phyloP scores from a whole-genome alignment of 53 echinoderm and acorn worm genomes.

The Echinometra lucunter region DNA sequence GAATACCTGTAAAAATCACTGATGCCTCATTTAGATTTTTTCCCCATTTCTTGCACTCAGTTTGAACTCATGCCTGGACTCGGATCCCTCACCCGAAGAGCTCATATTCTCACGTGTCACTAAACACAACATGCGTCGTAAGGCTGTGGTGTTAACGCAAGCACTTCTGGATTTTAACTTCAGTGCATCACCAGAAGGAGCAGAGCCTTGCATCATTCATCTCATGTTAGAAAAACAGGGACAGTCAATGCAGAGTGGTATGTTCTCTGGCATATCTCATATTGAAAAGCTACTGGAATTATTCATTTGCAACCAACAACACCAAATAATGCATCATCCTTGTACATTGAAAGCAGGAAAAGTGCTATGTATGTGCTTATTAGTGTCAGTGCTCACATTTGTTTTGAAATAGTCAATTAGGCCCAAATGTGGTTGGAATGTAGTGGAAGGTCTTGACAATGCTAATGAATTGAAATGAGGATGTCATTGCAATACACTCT shows the following conservation, averaged over 20 bases:
- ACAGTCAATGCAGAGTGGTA: constrained; percentile 93
- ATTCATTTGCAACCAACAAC: not conserved
- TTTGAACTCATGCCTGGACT: constrained; percentile 84
- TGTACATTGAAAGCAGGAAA: not conserved
- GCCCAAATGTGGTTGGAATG: no score
- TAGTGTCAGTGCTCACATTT: no score
- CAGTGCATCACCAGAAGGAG: constrained; percentile 86
- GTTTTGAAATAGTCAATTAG: no score
- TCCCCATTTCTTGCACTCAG: no score
- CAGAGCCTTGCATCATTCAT: constrained; percentile 86
- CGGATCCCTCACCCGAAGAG: constrained; percentile 90
- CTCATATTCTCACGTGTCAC: constrained; percentile 85
- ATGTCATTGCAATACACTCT: not conserved
- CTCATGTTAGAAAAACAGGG: constrained; percentile 98
- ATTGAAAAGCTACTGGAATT: not conserved
- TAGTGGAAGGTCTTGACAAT: no score
- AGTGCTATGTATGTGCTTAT: not conserved
- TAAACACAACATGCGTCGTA: constrained; percentile 89
- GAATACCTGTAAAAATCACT: not conserved
- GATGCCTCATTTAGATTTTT: no score
- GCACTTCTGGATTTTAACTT: constrained; percentile 97
- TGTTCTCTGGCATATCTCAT: not conserved
- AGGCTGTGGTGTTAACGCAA: constrained; percentile 78
- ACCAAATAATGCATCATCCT: not conserved
- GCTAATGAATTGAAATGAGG: no score